Percentiles rank a stretch among this genome's conserved stretches.
Evolutionary conservation across 92 coral and sea anemone genomes (phyloP).

Genomic region (Bergia puertoricense): DNA sequence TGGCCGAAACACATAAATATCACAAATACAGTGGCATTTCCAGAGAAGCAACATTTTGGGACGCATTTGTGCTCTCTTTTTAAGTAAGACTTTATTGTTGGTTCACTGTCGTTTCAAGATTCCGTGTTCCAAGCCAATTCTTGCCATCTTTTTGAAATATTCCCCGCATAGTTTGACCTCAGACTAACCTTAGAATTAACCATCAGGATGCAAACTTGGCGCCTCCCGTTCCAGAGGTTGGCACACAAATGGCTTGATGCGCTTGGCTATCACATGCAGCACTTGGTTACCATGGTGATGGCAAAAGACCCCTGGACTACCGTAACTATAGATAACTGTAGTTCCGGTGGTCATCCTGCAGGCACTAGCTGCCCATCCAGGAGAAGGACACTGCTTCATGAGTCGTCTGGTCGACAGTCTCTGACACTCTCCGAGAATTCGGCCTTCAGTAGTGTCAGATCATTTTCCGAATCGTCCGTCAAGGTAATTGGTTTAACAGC

Average conservation of each 20-base stretch:
- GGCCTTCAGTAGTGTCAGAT: constrained; percentile 70
- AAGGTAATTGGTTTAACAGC: constrained; percentile 36
- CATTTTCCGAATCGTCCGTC: constrained; percentile 19
- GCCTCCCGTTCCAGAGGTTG: constrained; percentile 71
- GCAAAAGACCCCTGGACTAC: constrained; percentile 72
- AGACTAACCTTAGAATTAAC: neutral
- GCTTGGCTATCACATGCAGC: constrained; percentile 64
- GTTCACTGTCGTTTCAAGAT: neutral
- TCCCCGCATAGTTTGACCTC: neutral
- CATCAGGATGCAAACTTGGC: constrained; percentile 88
- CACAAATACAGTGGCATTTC: too few relatives aligned
- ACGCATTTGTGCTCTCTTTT: too few relatives aligned
- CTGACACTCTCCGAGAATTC: constrained; percentile 71
- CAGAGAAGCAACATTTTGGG: too few relatives aligned
- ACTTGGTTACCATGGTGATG: constrained; percentile 63
- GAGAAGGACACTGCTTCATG: neutral
- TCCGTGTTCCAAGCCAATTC: too few relatives aligned
- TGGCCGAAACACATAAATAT: too few relatives aligned
- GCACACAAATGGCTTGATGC: constrained; percentile 82
- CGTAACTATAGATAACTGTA: constrained; percentile 14
- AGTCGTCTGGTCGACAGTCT: constrained; percentile 2
- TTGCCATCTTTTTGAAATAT: neutral
- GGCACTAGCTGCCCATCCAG: constrained; percentile 4
- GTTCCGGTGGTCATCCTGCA: constrained; percentile 18
- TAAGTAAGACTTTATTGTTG: neutral